A percentile compares a stretch with the other conserved stretches of the same genome.
These are phyloP conservation scores for Trachymyrmex cornetzi DNA, from an alignment of 1,140 invertebrate species.

Conservation along the genomic window DNA sequence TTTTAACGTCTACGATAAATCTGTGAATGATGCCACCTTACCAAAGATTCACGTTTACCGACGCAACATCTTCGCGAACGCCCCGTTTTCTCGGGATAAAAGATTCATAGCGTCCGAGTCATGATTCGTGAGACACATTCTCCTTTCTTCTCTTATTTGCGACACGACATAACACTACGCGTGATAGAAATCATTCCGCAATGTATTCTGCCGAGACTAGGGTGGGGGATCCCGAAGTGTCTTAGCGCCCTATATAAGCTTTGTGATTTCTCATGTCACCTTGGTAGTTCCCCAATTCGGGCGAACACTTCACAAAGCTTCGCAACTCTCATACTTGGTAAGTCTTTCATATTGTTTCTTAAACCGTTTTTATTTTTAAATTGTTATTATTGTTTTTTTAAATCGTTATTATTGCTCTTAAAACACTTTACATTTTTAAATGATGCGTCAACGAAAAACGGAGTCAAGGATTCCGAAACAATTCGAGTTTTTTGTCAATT, in stretches of 20 bases:
- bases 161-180: conserved; percentile 5
- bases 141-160: conserved; percentile 32
- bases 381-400: background rate
- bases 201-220: conserved; percentile 34
- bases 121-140: background rate
- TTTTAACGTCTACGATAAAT: background rate
- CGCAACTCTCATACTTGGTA: conserved; percentile 80
- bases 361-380: background rate
- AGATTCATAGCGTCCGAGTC: background rate
- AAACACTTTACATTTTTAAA: background rate
- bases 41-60: background rate
- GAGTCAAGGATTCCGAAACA: background rate
- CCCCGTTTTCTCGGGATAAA: background rate
- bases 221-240: conserved; percentile 73
- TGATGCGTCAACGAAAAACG: background rate
- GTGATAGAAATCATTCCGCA: conserved; percentile 19
- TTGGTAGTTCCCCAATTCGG: conserved; percentile 84
- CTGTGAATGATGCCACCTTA: background rate
- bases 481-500: background rate
- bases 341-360: conserved; percentile 67
- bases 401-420: conserved; percentile 25
- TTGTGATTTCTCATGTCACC: conserved; percentile 76
- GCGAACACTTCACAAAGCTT: conserved; percentile 83
- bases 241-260: conserved; percentile 83
- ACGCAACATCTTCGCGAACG: background rate